These are phyloP conservation scores for Coracias cyanogaster DNA, from an alignment of 2,797 vertebrate genomes.

Conservation along the genomic window DNA sequence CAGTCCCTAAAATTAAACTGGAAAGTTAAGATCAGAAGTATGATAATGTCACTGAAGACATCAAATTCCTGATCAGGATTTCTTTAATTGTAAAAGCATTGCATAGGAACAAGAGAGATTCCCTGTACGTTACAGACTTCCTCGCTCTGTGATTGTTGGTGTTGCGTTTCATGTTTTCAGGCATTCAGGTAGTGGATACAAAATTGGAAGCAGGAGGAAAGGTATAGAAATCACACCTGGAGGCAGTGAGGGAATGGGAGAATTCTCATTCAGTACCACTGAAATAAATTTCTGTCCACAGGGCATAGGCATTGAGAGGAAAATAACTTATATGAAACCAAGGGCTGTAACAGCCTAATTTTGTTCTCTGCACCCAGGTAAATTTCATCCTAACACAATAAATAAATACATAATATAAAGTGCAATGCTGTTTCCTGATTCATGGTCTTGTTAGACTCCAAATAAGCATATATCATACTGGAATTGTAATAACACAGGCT, in stretches of 20 bases:
- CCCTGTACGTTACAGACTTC: not conserved
- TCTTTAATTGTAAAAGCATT: not conserved
- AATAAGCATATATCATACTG: conserved; percentile 37
- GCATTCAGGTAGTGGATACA: not conserved
- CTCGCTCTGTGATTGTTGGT: not conserved
- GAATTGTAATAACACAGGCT: conserved; percentile 34
- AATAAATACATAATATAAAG: conserved; percentile 62
- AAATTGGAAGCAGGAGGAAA: conserved; percentile 52
- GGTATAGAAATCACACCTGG: conserved; percentile 21
- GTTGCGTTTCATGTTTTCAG: conserved; percentile 39
- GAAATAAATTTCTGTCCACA: conserved; percentile 56
- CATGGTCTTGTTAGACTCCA: conserved; percentile 52
- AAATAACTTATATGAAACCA: conserved; percentile 61
- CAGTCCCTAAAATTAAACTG: not conserved
- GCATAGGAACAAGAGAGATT: not conserved
- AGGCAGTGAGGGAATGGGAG: conserved; percentile 16
- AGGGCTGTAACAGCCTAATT: conserved; percentile 39
- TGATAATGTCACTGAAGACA: not conserved
- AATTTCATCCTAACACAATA: conserved; percentile 59
- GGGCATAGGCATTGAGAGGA: conserved; percentile 41
- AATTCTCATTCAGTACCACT: conserved; percentile 6
- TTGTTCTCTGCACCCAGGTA: conserved; percentile 49
- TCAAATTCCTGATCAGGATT: not conserved
- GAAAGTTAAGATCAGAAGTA: not conserved
- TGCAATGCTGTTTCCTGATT: conserved; percentile 34